Evolutionary conservation across 2,888 invertebrate genomes (phyloP).

Genomic region (Trachelus troglodyta): DNA sequence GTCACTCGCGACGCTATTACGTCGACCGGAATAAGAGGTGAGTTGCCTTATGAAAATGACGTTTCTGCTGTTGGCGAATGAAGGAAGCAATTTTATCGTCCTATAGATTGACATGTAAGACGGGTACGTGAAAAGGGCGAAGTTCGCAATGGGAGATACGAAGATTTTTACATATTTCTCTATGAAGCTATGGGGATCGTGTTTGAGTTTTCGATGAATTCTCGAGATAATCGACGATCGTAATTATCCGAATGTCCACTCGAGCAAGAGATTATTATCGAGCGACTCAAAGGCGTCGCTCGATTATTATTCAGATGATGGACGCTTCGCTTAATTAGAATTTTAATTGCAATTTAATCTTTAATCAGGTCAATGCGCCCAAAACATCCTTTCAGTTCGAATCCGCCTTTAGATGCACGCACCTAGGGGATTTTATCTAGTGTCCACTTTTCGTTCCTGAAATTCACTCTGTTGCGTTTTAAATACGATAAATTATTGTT

Average conservation of each 20-base stretch:
- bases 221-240: not conserved
- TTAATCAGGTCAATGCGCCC: constrained; percentile 6
- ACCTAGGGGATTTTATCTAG: not conserved
- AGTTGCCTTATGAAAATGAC: constrained; percentile 26
- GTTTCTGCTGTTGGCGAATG: not conserved
- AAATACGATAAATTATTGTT: too few species aligned
- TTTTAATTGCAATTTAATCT: constrained; percentile 22
- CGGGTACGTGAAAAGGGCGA: not conserved
- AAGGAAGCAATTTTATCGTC: not conserved
- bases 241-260: not conserved
- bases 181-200: not conserved
- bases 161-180: not conserved
- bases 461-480: too few species aligned
- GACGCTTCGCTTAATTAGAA: constrained; percentile 12
- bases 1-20: constrained; percentile 55
- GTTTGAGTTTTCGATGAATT: not conserved
- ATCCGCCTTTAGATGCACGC: not conserved
- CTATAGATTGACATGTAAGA: not conserved
- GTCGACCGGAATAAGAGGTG: constrained; percentile 54
- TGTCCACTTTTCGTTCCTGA: not conserved
- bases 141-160: too few species aligned
- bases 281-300: not conserved
- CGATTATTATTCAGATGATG: not conserved
- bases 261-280: not conserved
- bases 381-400: constrained; percentile 10